Base-by-base conservation (phyloP, 2,888 invertebrate genomes). In the Drosophila neonasuta region DNA sequence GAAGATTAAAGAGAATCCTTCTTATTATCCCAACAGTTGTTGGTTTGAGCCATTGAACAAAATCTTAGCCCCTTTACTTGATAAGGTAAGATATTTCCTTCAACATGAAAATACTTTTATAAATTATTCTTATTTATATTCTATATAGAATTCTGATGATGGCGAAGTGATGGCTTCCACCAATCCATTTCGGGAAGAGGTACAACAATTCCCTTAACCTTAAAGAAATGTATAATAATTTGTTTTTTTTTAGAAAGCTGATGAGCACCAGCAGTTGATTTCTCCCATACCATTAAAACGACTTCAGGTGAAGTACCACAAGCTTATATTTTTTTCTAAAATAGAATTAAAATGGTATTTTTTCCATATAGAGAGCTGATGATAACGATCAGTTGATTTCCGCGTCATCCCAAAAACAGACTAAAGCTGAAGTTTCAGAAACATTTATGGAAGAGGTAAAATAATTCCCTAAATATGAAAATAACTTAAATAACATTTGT, bases 31-130 rank as follows among this genome's bases (percentile, higher is more conserved):
- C 1, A 86, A 74, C 30, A 56, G 59, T 10, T 29, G 60, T 1
- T 80, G 80, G 87, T 80, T 87, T 46, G 55, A 49, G 0, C 80
- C 87, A 0, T 34, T 80, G 3, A 66, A 80, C 56, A 55, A 50
- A 13, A 82, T 86, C 17, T 20, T 80, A 3, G 70, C 68, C 0
- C 63, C 65, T 13, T 76, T 63, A 24, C 17, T 83, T 1, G 80
- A 86, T 5, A 68, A 62, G 80, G 80, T 87, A 69, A 17, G n/a
- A 36, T 11, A 34, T 11, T 34, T 10, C 34, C 24, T 32, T 51
- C 4, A 32, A 32, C 3, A 4, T 32, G 11, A 32, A 32, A 24
- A 24, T 1, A 24, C 4, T 0, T 24, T 24, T 9, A 10, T 32
- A 32, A 32, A 10, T 10, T 10, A 32, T 24, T 24, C 1, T 10